Percentiles rank a stretch among this genome's conserved stretches.
These are phyloP conservation scores for Neopipo cinnamomea DNA, from an alignment of 2,113 vertebrate species.

Conservation along the genomic window DNA sequence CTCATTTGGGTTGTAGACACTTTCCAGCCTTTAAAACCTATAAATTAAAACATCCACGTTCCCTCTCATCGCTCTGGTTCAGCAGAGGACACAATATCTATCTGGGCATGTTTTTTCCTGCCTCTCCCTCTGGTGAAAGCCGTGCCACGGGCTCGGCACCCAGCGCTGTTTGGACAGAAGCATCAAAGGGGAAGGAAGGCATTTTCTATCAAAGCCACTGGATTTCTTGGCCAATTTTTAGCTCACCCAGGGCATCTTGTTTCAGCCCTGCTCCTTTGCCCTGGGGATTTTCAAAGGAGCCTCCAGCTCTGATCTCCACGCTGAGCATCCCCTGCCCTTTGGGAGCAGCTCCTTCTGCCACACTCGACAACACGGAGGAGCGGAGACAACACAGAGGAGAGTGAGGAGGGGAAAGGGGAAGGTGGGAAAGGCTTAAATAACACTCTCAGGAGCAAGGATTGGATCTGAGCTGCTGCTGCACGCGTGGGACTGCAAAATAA, in stretches of 20 bases:
- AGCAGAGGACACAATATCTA: background rate
- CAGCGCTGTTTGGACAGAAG: background rate
- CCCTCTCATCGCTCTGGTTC: background rate
- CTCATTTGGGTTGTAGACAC: background rate
- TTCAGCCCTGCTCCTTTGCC: background rate
- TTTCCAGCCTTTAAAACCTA: background rate
- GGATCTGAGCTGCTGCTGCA: background rate
- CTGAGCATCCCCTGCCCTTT: background rate
- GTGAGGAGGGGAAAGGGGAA: background rate
- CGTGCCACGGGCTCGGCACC: background rate
- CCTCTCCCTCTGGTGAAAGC: background rate
- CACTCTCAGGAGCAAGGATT: background rate
- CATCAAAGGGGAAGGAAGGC: background rate
- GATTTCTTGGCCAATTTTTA: background rate
- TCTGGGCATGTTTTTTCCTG: background rate
- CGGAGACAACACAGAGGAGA: background rate
- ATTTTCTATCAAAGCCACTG: slow-evolving; percentile 6
- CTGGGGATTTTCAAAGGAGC: slow-evolving; percentile 30
- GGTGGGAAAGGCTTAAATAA: background rate
- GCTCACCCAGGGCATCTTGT: background rate
- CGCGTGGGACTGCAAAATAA: background rate
- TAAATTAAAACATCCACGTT: background rate
- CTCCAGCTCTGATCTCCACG: background rate
- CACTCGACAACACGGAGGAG: background rate
- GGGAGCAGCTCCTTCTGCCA: background rate